phyloP scores from a whole-genome alignment of 2,888 invertebrate species.

The Hedychridium roseum region DNA sequence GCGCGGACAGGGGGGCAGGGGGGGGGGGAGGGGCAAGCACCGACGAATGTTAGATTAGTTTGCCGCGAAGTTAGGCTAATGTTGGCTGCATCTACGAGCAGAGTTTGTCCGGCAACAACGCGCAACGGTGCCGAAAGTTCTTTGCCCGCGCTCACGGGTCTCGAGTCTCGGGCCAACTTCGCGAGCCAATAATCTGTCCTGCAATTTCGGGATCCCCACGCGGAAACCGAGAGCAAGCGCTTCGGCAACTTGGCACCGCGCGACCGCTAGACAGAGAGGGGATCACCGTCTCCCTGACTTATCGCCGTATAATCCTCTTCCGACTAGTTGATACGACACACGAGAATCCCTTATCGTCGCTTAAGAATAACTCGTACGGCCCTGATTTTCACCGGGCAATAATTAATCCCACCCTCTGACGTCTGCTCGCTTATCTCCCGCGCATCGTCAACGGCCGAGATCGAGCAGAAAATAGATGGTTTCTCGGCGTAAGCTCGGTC shows the following conservation, averaged over 20 bases:
- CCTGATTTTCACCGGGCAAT: no score
- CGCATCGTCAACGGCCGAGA: no score
- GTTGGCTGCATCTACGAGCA: constrained; percentile 53
- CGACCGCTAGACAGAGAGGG: constrained; percentile 3
- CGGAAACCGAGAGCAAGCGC: constrained; percentile 36
- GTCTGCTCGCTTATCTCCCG: no score
- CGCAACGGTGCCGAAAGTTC: constrained; percentile 51
- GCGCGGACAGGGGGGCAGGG: no score
- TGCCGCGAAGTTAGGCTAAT: constrained; percentile 56
- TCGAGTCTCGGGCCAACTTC: constrained; percentile 47
- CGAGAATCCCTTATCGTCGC: no score
- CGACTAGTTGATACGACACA: no score
- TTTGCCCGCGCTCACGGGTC: constrained; percentile 40
- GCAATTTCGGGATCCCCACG: constrained; percentile 49
- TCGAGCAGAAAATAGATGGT: no score
- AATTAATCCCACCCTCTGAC: no score
- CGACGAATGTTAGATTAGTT: constrained; percentile 60
- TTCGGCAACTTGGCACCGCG: constrained; percentile 34
- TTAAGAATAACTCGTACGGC: no score
- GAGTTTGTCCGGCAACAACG: constrained; percentile 54
- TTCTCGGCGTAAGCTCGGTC: no score
- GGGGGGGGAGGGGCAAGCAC: constrained; percentile 35
- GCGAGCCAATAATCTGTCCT: constrained; percentile 54
- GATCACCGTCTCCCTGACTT: constrained; percentile 41
- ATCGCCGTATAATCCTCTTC: constrained; percentile 41